Evolutionary conservation across 1,140 invertebrate species (phyloP), one percentile per base, ranked within the genome.

Genomic region (Leptopilina boulardi): DNA sequence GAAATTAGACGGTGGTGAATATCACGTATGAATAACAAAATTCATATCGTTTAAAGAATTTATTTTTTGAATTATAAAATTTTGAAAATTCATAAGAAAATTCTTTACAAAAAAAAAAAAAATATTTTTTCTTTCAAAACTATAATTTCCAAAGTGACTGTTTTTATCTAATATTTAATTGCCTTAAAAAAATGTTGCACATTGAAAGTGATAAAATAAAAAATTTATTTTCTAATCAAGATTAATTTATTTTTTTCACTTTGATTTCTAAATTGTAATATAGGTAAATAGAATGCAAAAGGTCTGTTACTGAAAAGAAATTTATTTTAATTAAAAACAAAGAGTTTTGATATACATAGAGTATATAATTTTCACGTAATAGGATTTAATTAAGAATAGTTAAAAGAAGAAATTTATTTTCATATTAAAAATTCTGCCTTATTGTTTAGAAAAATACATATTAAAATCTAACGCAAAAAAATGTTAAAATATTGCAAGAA

Each of bases 1-100:
- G 83, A 92, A 92, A 85, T 70, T 93, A 2, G 91, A 92, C 70
- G 92, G 92, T 21, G 91, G 91, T 71, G 92, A 93, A 71, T 93
- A 91, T 82, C 92, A 93, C 84, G 92, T 93, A 80, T 87, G 76
- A 83, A 71, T 59, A 11, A n/a, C 11, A 9, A 10, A 21, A 23
- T 26, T 26, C 23, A 51, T 51, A 18, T 3, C n/a, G 26, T 30
- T 30, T 30, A 30, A 30, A 30, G 26, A 38, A 6, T 38, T 38
- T 38, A 38, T 9, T 38, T 38, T 38, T 38, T 38, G 0, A 38
- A 38, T 38, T 38, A 2, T 0, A 38, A 38, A 6, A 38, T 38
- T 38, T 6, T 38, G n/a, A n/a, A n/a, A n/a, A n/a, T 38, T 38
- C 9, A 38, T 8, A 38, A 38, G 34, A 38, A 38, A 38, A 38